Percentiles rank a stretch among this genome's conserved stretches.
phyloP scores from a whole-genome alignment of 2,888 invertebrate genomes.

The Penaeus monodon region DNA sequence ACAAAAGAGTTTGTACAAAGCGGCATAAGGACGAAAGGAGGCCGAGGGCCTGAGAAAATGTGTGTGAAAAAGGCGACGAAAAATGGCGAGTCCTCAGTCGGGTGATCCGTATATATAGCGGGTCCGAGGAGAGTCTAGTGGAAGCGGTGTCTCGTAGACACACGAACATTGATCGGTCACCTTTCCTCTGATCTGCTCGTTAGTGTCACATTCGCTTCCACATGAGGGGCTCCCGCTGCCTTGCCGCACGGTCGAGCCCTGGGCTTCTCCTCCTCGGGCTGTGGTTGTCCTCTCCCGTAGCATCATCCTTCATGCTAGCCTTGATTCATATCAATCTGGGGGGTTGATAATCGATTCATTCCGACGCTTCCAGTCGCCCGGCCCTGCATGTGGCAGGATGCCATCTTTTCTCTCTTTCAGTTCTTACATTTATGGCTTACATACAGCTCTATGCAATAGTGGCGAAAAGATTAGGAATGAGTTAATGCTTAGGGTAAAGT shows the following conservation, averaged over 20 bases:
- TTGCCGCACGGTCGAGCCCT: conserved; percentile 54
- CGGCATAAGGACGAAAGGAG: too few relatives aligned
- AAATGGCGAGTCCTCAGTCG: not conserved
- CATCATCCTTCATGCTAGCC: conserved; percentile 58
- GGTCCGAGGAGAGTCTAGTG: not conserved
- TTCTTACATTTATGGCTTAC: too few relatives aligned
- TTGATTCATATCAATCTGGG: conserved; percentile 50
- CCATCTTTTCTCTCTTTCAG: conserved; percentile 20
- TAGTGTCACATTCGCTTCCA: conserved; percentile 59
- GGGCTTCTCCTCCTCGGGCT: conserved; percentile 42
- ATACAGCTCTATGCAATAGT: too few relatives aligned
- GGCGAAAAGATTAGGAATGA: too few relatives aligned
- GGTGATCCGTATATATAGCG: not conserved
- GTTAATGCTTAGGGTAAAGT: too few relatives aligned
- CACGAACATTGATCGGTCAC: conserved; percentile 64
- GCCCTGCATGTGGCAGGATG: conserved; percentile 61
- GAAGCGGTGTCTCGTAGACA: conserved; percentile 65
- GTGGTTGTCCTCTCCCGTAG: conserved; percentile 62
- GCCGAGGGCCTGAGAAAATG: too few relatives aligned
- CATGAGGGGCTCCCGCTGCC: conserved; percentile 43
- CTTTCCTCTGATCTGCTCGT: conserved; percentile 64
- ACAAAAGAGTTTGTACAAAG: too few relatives aligned
- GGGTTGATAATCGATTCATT: conserved; percentile 62
- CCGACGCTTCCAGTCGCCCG: conserved; percentile 60
- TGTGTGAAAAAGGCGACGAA: too few relatives aligned